Base-by-base conservation (phyloP, 1,140 invertebrate genomes). In the Zaprionus nigranus region DNA sequence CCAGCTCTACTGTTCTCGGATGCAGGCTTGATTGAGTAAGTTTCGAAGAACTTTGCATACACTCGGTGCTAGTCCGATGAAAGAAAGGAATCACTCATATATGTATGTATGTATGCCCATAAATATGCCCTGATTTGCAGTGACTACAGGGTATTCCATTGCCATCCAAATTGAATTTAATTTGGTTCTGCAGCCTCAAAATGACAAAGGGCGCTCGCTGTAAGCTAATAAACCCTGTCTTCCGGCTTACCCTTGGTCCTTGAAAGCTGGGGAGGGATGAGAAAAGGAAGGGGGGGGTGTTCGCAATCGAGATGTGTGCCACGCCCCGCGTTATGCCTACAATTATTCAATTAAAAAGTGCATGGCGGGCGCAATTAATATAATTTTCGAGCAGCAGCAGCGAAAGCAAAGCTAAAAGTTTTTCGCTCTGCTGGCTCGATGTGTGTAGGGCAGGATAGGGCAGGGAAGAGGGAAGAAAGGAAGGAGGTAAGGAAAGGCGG, bases 321-420 rank as follows among this genome's bases (percentile, higher is more conserved):
- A 75, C 73, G 62, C 67, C 74, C 62, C 53, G 67, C 34, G 56
- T 77, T 72, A 67, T 72, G 77, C 73, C 73, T 66, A 79, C 67
- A 79, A 79, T 76, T 76, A 79, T 79, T 79, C 69, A 79, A 79
- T 79, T 79, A 79, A 79, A 79, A 79, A 77, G 77, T 79, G 77
- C 77, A 79, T 64, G 77, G 40, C 59, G 74, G 40, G n/a, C 68
- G 63, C 68, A 79, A 85, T 81, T 85, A 79, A 81, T 85, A 85
- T 79, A 75, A 85, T 85, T 81, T 81, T 64, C 54, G 63, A 54
- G 67, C 74, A 66, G 58, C 67, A 43, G 40, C 40, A 43, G 40
- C 36, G 74, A 72, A 72, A 72, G 68, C 74, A 57, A 72, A 65
- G 56, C 57, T 58, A 49, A 72, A 76, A 71, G 56, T 76, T 76